A percentile compares a stretch with the other conserved stretches of the same genome.
Conservation (phyloP, 2,797 vertebrate genomes). For the Intellagama lesueurii region DNA sequence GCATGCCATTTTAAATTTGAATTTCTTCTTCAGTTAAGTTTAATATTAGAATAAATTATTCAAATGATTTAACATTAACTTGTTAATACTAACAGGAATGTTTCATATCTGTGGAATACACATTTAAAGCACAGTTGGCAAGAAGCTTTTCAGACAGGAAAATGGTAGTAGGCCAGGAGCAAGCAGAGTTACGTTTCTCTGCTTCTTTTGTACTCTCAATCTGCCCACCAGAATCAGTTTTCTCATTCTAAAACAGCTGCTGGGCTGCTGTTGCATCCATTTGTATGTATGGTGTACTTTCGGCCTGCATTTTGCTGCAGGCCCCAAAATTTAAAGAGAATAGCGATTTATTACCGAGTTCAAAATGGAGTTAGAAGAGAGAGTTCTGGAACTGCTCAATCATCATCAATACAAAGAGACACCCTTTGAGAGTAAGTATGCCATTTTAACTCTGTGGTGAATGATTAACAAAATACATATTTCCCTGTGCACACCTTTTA, state of each 20-base stretch:
- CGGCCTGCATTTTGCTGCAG: not conserved
- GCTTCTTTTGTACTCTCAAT: not conserved
- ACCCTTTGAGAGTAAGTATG: not conserved
- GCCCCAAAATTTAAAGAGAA: not conserved
- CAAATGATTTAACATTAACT: too few relatives aligned
- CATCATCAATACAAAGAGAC: not conserved
- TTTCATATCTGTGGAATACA: not conserved
- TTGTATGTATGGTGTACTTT: not conserved
- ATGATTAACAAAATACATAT: not conserved
- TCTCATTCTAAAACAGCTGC: not conserved
- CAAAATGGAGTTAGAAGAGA: not conserved
- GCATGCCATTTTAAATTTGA: too few relatives aligned
- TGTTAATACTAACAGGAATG: too few relatives aligned
- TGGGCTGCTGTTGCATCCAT: not conserved
- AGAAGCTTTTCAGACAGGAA: not conserved
- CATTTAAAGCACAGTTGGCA: not conserved
- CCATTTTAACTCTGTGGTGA: not conserved
- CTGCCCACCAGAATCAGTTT: not conserved
- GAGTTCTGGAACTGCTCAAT: not conserved
- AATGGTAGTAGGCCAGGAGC: not conserved
- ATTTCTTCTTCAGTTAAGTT: too few relatives aligned
- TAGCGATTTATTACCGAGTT: not conserved
- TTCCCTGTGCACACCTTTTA: not conserved
- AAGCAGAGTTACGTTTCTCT: too few relatives aligned
- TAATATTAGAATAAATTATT: too few relatives aligned